phyloP scores from a whole-genome alignment of 2,888 invertebrate species.

The Drosophila phalerata region DNA sequence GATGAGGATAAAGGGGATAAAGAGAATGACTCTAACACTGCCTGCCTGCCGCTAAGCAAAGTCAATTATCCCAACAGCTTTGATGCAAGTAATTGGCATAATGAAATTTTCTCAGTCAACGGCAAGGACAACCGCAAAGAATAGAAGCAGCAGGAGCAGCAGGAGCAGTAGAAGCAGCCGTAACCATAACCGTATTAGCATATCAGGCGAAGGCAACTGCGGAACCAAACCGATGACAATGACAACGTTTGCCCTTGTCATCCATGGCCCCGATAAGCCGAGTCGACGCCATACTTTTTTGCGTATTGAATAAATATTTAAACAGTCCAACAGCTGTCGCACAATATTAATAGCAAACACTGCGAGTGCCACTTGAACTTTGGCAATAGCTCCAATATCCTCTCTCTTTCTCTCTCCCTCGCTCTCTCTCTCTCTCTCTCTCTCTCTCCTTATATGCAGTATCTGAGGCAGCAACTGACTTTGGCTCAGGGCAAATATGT shows the following conservation, averaged over 20 bases:
- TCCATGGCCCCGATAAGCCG: constrained; percentile 38
- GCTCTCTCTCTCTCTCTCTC: too few species aligned
- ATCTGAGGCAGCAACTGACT: constrained; percentile 13
- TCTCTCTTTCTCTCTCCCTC: neutral
- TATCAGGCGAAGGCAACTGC: constrained; percentile 60
- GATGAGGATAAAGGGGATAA: constrained; percentile 5
- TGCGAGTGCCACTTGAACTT: constrained; percentile 54
- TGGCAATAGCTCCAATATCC: constrained; percentile 6
- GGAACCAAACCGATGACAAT: constrained; percentile 32
- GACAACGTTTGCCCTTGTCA: constrained; percentile 46
- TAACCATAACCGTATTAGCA: constrained; percentile 80
- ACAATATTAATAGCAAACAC: constrained; percentile 77
- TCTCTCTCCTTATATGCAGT: constrained; percentile 4
- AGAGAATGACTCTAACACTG: constrained; percentile 30
- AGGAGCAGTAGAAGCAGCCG: constrained; percentile 41
- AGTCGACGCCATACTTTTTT: constrained; percentile 57
- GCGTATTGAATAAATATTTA: constrained; percentile 80
- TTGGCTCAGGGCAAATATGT: constrained; percentile 70
- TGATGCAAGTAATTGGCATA: constrained; percentile 83
- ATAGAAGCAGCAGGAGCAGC: constrained; percentile 59
- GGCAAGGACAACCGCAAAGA: constrained; percentile 79
- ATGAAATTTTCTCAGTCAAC: constrained; percentile 81
- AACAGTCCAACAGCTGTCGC: constrained; percentile 77
- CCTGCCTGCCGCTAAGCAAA: constrained; percentile 74
- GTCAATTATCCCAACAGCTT: constrained; percentile 83